A percentile compares a stretch with the other conserved stretches of the same genome.
Conservation (phyloP, 2,113 vertebrate species). For the Jaculus jaculus region DNA sequence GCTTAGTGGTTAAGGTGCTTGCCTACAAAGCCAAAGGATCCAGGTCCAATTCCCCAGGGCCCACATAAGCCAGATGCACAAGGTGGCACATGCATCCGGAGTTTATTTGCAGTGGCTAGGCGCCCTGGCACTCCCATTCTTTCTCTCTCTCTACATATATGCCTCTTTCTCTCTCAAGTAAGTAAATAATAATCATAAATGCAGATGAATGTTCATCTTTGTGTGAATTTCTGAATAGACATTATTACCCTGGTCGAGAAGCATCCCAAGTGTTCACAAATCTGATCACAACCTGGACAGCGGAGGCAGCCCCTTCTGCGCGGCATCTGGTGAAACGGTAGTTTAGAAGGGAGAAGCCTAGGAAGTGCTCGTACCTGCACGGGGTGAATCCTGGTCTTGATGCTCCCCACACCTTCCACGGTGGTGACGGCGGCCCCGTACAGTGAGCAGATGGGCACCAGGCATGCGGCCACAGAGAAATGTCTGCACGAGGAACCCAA, state of each 20-base stretch:
- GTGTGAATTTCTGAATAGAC: not conserved
- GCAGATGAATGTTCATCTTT: not conserved
- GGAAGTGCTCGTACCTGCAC: slow-evolving; percentile 85
- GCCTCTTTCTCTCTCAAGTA: too few species aligned
- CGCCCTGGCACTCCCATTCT: too few species aligned
- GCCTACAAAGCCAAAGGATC: too few species aligned
- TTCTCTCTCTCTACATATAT: too few species aligned
- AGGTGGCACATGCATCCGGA: too few species aligned
- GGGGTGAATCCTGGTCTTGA: slow-evolving; percentile 88
- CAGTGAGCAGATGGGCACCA: slow-evolving; percentile 89
- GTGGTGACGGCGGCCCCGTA: slow-evolving; percentile 90
- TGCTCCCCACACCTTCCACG: slow-evolving; percentile 90
- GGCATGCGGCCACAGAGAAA: slow-evolving; percentile 86
- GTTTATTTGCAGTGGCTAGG: too few species aligned
- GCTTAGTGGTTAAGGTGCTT: too few species aligned
- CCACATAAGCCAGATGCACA: too few species aligned
- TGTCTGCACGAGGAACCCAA: slow-evolving; percentile 80
- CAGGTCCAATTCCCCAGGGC: too few species aligned
- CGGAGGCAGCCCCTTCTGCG: not conserved
- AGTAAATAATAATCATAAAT: too few species aligned
- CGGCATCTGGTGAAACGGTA: not conserved
- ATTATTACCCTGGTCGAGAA: not conserved
- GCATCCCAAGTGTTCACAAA: not conserved
- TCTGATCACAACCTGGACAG: not conserved
- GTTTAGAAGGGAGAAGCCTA: not conserved